Evolutionary conservation across 92 coral and sea anemone genomes (phyloP).

Genomic region (Blastomussa wellsi): DNA sequence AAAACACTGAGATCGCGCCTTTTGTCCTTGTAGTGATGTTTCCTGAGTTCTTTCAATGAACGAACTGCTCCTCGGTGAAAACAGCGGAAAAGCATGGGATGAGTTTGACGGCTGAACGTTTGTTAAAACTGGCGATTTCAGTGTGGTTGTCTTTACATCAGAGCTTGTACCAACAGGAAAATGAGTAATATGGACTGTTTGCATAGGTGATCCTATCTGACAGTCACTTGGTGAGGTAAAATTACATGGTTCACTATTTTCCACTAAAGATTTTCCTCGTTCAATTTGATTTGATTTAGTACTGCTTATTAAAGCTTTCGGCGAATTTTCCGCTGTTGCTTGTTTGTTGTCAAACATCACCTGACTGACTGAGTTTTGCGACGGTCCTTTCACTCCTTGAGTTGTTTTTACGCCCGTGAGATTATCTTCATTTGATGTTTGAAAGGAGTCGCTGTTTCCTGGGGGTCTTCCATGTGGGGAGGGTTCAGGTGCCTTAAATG

Average conservation of each 20-base stretch:
- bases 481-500: background rate
- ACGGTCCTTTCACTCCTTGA: background rate
- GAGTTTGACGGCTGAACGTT: background rate
- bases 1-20: background rate
- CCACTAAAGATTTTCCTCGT: background rate
- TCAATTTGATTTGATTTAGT: background rate
- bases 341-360: no score
- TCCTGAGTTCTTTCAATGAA: background rate
- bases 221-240: background rate
- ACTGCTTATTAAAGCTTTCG: background rate
- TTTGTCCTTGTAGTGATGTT: background rate
- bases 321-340: background rate
- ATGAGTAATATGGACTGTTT: constrained; percentile 35
- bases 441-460: background rate
- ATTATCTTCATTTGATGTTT: background rate
- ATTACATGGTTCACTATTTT: background rate
- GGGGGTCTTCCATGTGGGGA: background rate
- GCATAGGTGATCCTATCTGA: background rate
- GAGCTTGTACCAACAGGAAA: constrained; percentile 36
- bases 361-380: background rate
- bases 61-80: background rate
- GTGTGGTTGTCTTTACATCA: background rate
- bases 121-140: background rate
- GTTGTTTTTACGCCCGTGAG: background rate
- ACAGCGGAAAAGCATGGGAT: background rate